Conservation (phyloP, 2,113 vertebrate genomes). For the Prolemur simus region DNA sequence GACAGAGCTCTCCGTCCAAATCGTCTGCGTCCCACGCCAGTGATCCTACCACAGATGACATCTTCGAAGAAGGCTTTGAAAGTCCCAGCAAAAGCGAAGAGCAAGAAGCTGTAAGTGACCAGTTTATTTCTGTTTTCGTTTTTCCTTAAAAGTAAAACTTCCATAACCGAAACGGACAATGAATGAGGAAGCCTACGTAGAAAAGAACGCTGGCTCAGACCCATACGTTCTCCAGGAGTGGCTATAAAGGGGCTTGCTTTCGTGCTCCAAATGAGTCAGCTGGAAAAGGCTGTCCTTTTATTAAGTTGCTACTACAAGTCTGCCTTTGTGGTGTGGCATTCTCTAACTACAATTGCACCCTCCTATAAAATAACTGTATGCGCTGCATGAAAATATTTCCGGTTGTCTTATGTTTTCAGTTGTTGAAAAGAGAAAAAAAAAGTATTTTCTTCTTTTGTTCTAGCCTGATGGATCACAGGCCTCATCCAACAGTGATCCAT, state of each 20-base stretch:
- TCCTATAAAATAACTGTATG: conserved; percentile 57
- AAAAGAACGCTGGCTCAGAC: background rate
- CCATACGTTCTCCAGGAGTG: background rate
- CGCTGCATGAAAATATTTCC: conserved; percentile 81
- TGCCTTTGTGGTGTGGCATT: background rate
- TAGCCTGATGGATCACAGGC: conserved; percentile 98
- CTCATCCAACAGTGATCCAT: conserved; percentile 95
- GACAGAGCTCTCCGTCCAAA: conserved; percentile 96
- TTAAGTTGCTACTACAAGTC: background rate
- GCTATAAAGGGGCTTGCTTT: background rate
- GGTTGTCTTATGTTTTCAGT: conserved; percentile 78
- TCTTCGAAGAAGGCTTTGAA: conserved; percentile 96
- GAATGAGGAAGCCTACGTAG: background rate
- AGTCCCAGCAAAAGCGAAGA: conserved; percentile 97
- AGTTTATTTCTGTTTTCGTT: background rate
- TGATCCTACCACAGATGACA: conserved; percentile 93
- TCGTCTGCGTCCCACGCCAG: conserved; percentile 95
- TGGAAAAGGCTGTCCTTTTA: background rate
- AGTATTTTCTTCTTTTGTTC: conserved; percentile 89
- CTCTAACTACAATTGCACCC: background rate
- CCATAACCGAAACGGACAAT: background rate
- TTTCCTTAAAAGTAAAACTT: background rate
- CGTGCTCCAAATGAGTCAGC: background rate
- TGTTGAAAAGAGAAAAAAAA: conserved; percentile 81
- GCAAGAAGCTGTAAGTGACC: conserved; percentile 94